Evolutionary conservation across 2,113 vertebrate genomes (phyloP), one percentile per base, ranked within the genome.

Genomic region (Willisornis vidua): DNA sequence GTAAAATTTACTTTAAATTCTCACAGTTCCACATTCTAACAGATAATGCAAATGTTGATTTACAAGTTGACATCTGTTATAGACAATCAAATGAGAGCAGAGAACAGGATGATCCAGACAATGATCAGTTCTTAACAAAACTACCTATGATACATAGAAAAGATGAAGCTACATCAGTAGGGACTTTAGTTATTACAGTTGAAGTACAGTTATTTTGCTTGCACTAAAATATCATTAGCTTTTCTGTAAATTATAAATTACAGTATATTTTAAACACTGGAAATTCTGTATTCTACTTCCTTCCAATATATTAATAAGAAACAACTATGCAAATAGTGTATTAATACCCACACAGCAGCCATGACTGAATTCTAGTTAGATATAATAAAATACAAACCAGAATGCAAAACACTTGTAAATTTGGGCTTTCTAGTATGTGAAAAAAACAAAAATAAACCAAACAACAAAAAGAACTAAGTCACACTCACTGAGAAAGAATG

Each of bases 111-210:
- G 22, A 89, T 43, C 51, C 81, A 78, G 19, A 54, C 39, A 41
- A 72, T 4, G 16, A 85, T 15, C 46, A 43, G 26, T 17, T 48
- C 8, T 19, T 84, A 91, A 74, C 31, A 12, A 35, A 46, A 15
- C 37, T 17, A 73, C 1, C 23, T 65, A 29, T 0, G 0, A 19
- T 6, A 45, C 1, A 3, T 0, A 9, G n/a, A 67, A 87, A 90
- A 87, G 48, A 49, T 16, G 15, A 55, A 59, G 63, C 28, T 39
- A 39, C 28, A 48, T 49, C 35, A 67, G 35, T 28, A 12, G 23
- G 19, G 9, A 74, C n/a, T 25, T 59, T 48, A 31, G 18, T 54
- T 84, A 11, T 33, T 22, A 72, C 15, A 77, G 19, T 28, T 67
- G 70, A 19, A 33, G 16, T 25, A 43, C 5, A 70, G n/a, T 28